Percentiles rank a stretch among this genome's conserved stretches.
Conservation (phyloP, 37 sponge, comb jelly and placozoan genomes). For the Petrosia ficiformis region DNA sequence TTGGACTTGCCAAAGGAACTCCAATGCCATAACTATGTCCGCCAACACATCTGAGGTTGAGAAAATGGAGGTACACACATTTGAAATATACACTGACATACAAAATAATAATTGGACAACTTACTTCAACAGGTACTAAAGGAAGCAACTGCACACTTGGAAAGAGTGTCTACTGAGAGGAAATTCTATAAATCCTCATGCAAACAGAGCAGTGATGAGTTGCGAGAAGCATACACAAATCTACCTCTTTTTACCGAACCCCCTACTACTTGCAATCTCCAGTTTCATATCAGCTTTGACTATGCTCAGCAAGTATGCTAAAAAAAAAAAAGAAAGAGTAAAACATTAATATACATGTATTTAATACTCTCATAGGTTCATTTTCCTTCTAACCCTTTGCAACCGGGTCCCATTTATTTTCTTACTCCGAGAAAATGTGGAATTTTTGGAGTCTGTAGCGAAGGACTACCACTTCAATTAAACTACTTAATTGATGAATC, state of each 20-base stretch:
- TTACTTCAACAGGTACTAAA: too few species aligned
- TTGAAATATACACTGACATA: too few species aligned
- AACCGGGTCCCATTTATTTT: constrained; percentile 41
- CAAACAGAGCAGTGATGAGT: neutral
- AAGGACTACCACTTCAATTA: too few species aligned
- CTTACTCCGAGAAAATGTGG: constrained; percentile 27
- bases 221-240: neutral
- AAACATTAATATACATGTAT: neutral
- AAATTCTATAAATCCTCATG: constrained; percentile 10
- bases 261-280: too few species aligned
- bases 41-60: constrained; percentile 9
- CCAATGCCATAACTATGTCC: constrained; percentile 6
- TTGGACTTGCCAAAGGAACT: constrained; percentile 36
- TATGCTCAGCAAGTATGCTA: too few species aligned
- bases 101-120: too few species aligned
- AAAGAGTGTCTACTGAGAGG: constrained; percentile 12
- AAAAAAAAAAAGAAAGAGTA: neutral
- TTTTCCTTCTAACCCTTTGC: constrained; percentile 33
- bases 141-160: constrained; percentile 17
- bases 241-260: neutral
- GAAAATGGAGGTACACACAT: neutral
- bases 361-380: too few species aligned
- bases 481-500: constrained; percentile 42
- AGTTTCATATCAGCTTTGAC: too few species aligned
- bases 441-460: constrained; percentile 32